Conservation (phyloP, 1,140 invertebrate genomes). For the Bombyx mandarina region DNA sequence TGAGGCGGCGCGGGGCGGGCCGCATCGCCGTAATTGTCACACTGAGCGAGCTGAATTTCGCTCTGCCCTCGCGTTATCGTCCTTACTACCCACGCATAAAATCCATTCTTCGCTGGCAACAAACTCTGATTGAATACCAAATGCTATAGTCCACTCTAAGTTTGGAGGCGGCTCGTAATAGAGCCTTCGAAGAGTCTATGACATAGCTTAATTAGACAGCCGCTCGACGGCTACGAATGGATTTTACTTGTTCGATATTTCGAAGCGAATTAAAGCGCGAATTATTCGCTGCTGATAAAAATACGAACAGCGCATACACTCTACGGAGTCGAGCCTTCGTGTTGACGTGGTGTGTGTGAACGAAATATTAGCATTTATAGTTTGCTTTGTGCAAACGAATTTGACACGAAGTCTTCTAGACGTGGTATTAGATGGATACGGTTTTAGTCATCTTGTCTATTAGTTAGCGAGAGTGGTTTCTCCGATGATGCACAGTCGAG, state of each 20-base stretch:
- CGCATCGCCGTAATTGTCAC: conserved; percentile 68
- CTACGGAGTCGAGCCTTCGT: conserved; percentile 12
- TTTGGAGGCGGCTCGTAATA: conserved; percentile 66
- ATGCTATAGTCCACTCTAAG: conserved; percentile 64
- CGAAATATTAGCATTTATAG: conserved; percentile 17
- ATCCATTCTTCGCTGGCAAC: conserved; percentile 27
- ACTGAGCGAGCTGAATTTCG: conserved; percentile 55
- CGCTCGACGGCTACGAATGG: conserved; percentile 63
- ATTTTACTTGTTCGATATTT: conserved; percentile 65
- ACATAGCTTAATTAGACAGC: conserved; percentile 70
- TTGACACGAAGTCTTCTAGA: background rate
- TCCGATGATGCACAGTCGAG: conserved; percentile 9
- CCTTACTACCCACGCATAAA: conserved; percentile 51
- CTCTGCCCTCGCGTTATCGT: conserved; percentile 46
- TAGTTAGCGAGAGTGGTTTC: too few relatives aligned
- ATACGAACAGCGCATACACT: conserved; percentile 16
- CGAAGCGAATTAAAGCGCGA: conserved; percentile 33
- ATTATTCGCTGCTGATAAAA: conserved; percentile 19
- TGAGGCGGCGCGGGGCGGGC: conserved; percentile 63
- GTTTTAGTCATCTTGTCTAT: background rate
- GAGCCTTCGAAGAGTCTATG: conserved; percentile 70
- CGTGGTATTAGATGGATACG: conserved; percentile 15
- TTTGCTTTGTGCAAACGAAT: background rate
- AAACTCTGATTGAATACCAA: conserved; percentile 49
- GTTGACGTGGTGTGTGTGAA: conserved; percentile 19